Conservation (phyloP, 1,140 invertebrate genomes). For the Chlorops oryzae region DNA sequence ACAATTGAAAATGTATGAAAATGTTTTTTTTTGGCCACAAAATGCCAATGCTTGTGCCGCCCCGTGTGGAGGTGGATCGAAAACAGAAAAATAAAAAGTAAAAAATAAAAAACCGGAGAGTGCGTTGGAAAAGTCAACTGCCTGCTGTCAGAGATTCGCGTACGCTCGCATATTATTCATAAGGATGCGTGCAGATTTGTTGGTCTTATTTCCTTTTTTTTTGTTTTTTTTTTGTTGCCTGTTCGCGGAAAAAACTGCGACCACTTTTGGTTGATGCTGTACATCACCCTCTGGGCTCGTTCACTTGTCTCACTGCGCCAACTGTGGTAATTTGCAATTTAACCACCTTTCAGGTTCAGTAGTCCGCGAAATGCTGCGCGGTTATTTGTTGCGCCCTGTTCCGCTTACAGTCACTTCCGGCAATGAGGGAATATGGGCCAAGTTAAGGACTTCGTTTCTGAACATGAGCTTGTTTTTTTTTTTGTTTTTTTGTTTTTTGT, state of each 20-base stretch:
- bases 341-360: conserved; percentile 47
- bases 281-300: not conserved
- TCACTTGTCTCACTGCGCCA: not conserved
- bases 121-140: too few species aligned
- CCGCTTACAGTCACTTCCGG: conserved; percentile 26
- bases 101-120: too few species aligned
- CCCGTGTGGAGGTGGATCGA: too few species aligned
- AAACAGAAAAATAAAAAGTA: too few species aligned
- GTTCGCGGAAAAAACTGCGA: conserved; percentile 14
- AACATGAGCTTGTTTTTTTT: conserved; percentile 6
- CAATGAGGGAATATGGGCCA: too few species aligned
- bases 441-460: conserved; percentile 2
- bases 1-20: too few species aligned
- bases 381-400: conserved; percentile 17
- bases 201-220: conserved; percentile 23
- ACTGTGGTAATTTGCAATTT: conserved; percentile 45
- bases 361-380: conserved; percentile 20
- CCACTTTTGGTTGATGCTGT: conserved; percentile 4
- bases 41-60: too few species aligned
- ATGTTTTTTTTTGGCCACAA: too few species aligned
- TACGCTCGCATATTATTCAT: too few species aligned
- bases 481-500: not conserved
- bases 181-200: conserved; percentile 17
- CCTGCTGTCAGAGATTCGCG: too few species aligned
- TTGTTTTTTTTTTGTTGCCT: conserved; percentile 5